Percentiles rank a stretch among this genome's conserved stretches.
Conservation (phyloP, 2,888 invertebrate genomes). For the Agrenia bidenticulata region DNA sequence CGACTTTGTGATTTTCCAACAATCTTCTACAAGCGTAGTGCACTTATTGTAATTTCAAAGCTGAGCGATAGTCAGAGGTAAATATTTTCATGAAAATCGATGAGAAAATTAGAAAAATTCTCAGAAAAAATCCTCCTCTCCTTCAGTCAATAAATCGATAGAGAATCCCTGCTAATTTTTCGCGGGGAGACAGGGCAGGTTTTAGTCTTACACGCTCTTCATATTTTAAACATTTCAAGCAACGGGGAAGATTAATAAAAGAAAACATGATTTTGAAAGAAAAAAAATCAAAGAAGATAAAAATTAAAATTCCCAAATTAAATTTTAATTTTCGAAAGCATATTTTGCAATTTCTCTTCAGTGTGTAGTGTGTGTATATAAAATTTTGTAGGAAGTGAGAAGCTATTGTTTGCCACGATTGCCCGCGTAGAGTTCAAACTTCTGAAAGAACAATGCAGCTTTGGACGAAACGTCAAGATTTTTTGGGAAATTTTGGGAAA, state of each 20-base stretch:
- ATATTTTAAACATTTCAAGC: not conserved
- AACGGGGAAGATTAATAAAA: not conserved
- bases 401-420: too few relatives aligned
- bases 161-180: not conserved
- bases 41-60: too few relatives aligned
- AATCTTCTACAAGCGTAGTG: too few relatives aligned
- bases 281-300: not conserved
- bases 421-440: not conserved
- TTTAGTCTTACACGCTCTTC: not conserved
- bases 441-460: conserved; percentile 8
- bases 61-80: too few relatives aligned
- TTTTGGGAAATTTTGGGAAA: conserved; percentile 4
- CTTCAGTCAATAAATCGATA: conserved; percentile 9
- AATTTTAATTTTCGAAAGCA: not conserved
- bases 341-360: too few relatives aligned
- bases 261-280: not conserved
- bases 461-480: not conserved
- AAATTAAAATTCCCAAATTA: not conserved
- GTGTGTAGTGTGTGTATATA: too few relatives aligned
- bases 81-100: too few relatives aligned
- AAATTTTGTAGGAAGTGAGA: too few relatives aligned
- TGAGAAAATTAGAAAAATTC: too few relatives aligned
- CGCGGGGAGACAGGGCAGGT: not conserved
- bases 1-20: too few relatives aligned
- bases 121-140: too few relatives aligned